Evolutionary conservation across 2,888 invertebrate species (phyloP).

Genomic region (Lissonota sp.): DNA sequence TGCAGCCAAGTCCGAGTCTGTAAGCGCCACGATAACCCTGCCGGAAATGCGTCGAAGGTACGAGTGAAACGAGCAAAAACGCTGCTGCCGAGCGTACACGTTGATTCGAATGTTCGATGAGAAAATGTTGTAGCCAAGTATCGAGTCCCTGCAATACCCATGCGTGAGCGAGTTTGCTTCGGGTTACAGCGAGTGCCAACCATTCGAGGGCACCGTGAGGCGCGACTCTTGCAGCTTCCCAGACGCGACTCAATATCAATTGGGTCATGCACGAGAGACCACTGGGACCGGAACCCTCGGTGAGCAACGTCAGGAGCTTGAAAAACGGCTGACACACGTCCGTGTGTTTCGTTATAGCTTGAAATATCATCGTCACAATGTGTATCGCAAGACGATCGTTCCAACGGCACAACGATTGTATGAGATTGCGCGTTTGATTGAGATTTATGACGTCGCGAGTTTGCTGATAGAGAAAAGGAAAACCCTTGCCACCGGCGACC

Average conservation of each 20-base stretch:
- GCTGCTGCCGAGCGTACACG: slow-evolving; percentile 96
- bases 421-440: slow-evolving; percentile 95
- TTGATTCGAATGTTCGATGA: slow-evolving; percentile 93
- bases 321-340: slow-evolving; percentile 97
- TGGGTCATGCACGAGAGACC: slow-evolving; percentile 96
- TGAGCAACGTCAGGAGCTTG: slow-evolving; percentile 94
- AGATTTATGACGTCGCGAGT: slow-evolving; percentile 97
- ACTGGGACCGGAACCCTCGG: slow-evolving; percentile 92
- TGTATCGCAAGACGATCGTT: slow-evolving; percentile 95
- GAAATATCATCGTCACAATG: slow-evolving; percentile 95
- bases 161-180: slow-evolving; percentile 95
- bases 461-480: slow-evolving; percentile 97
- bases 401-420: slow-evolving; percentile 96
- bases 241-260: slow-evolving; percentile 93
- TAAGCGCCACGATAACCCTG: slow-evolving; percentile 91
- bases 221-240: slow-evolving; percentile 95
- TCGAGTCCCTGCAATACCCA: slow-evolving; percentile 97
- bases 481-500: slow-evolving; percentile 95
- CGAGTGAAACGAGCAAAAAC: slow-evolving; percentile 93
- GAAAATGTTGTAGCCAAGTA: slow-evolving; percentile 95
- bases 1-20: slow-evolving; percentile 86
- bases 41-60: slow-evolving; percentile 95
- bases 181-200: slow-evolving; percentile 90
- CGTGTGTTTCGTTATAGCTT: slow-evolving; percentile 94
- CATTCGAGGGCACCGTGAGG: slow-evolving; percentile 97